Evolutionary conservation across 2,888 invertebrate genomes (phyloP).

Genomic region (Euspilapteryx auroguttella): DNA sequence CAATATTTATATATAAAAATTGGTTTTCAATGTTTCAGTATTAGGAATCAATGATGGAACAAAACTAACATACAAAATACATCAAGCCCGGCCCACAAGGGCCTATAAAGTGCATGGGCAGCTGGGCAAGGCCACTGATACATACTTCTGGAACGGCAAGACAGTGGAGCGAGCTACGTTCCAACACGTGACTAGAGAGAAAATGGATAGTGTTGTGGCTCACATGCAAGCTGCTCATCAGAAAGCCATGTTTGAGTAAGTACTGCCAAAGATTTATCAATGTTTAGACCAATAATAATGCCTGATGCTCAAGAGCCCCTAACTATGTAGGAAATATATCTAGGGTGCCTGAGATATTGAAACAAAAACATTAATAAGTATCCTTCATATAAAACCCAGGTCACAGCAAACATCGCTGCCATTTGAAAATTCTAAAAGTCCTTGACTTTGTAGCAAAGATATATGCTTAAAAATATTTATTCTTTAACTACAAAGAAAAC

Average conservation of each 20-base stretch:
- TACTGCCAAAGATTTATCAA: constrained; percentile 10
- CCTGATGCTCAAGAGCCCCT: too few species aligned
- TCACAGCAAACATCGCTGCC: too few species aligned
- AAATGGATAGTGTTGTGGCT: constrained; percentile 74
- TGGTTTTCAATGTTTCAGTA: too few species aligned
- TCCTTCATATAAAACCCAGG: too few species aligned
- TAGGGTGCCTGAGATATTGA: too few species aligned
- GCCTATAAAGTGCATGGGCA: constrained; percentile 75
- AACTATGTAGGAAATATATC: too few species aligned
- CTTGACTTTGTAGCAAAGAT: too few species aligned
- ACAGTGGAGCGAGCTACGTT: constrained; percentile 71
- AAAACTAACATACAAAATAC: constrained; percentile 53
- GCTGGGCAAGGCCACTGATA: constrained; percentile 77
- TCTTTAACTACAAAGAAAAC: too few species aligned
- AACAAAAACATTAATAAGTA: too few species aligned
- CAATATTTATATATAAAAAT: too few species aligned
- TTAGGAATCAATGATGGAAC: constrained; percentile 74
- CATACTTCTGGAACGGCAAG: constrained; percentile 70
- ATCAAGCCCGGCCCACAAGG: constrained; percentile 64
- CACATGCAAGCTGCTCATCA: constrained; percentile 86
- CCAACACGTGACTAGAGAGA: constrained; percentile 67
- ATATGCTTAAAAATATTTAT: too few species aligned
- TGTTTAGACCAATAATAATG: background rate
- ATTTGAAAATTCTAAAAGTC: too few species aligned
- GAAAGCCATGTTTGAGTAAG: constrained; percentile 82